Percentiles rank a stretch among this genome's conserved stretches.
These are phyloP conservation scores for Aurelia coerulea DNA, from an alignment of 30 jellyfish, hydroid and myxozoan genomes.

Conservation along the genomic window DNA sequence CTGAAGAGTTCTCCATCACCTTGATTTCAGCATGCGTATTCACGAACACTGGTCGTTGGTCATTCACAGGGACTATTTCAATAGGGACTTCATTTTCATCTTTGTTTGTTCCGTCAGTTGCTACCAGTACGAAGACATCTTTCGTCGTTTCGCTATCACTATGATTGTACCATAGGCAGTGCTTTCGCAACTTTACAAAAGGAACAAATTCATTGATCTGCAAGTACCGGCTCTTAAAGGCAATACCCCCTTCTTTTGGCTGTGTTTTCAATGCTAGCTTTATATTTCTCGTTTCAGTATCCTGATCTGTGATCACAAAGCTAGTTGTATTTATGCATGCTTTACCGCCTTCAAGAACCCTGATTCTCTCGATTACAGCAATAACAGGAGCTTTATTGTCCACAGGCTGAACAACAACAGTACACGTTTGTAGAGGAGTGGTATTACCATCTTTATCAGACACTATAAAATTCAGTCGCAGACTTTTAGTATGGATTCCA, in stretches of 20 bases:
- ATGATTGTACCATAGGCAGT: slow-evolving; percentile 53
- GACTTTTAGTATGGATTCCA: slow-evolving; percentile 31
- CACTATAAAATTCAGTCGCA: slow-evolving; percentile 30
- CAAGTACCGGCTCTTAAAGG: slow-evolving; percentile 11
- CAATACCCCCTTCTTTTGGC: slow-evolving; percentile 50
- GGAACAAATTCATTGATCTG: neutral
- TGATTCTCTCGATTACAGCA: neutral
- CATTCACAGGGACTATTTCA: slow-evolving; percentile 40
- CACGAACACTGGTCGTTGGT: slow-evolving; percentile 45
- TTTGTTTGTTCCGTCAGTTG: slow-evolving; percentile 37
- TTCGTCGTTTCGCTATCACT: slow-evolving; percentile 40
- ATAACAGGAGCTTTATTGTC: slow-evolving; percentile 52
- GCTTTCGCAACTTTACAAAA: slow-evolving; percentile 10
- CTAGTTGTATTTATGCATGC: slow-evolving; percentile 35
- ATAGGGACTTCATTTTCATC: slow-evolving; percentile 5
- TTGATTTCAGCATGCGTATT: neutral
- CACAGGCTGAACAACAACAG: slow-evolving; percentile 44
- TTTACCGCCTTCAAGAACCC: slow-evolving; percentile 58
- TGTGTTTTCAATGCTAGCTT: neutral
- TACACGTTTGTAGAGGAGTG: slow-evolving; percentile 49
- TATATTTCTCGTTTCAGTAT: slow-evolving; percentile 8
- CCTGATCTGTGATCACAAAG: slow-evolving; percentile 26
- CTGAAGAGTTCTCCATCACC: slow-evolving; percentile 66
- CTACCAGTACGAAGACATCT: slow-evolving; percentile 32
- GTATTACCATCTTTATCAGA: slow-evolving; percentile 40